phyloP scores from a whole-genome alignment of 2,113 vertebrate species.

The Callipepla californica region DNA sequence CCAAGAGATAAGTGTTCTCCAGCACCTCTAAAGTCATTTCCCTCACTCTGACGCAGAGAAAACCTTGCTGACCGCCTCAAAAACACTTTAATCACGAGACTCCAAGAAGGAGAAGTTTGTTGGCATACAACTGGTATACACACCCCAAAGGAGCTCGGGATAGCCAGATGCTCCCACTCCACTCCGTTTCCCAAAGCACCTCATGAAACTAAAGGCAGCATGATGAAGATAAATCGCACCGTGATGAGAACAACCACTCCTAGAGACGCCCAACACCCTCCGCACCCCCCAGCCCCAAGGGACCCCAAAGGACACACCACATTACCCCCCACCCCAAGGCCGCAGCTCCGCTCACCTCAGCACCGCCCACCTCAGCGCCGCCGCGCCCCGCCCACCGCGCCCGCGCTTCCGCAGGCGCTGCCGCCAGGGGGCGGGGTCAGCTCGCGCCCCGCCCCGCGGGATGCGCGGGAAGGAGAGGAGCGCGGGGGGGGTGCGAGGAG shows the following conservation, averaged over 20 bases:
- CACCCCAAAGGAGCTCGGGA: not conserved
- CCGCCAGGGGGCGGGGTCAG: not conserved
- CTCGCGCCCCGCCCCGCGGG: too few relatives aligned
- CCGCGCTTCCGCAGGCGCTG: too few relatives aligned
- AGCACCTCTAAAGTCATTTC: not conserved
- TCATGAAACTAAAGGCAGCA: not conserved
- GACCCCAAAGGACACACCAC: too few relatives aligned
- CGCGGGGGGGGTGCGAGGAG: too few relatives aligned
- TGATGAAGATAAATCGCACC: fast-evolving
- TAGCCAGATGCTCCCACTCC: too few relatives aligned
- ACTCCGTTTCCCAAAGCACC: not conserved
- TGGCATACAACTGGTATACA: too few relatives aligned
- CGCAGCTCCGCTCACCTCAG: too few relatives aligned
- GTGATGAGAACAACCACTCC: not conserved
- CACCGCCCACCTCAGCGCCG: too few relatives aligned
- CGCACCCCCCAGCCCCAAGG: too few relatives aligned
- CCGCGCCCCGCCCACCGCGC: too few relatives aligned
- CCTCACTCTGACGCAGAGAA: not conserved
- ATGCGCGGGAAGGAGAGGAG: not conserved
- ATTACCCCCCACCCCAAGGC: too few relatives aligned
- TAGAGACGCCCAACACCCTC: too few relatives aligned
- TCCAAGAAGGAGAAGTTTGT: not conserved
- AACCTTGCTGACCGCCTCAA: not conserved
- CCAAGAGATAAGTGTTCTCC: not conserved
- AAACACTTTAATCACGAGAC: not conserved